Conservation (phyloP, 2,113 vertebrate species). For the Bos indicus region DNA sequence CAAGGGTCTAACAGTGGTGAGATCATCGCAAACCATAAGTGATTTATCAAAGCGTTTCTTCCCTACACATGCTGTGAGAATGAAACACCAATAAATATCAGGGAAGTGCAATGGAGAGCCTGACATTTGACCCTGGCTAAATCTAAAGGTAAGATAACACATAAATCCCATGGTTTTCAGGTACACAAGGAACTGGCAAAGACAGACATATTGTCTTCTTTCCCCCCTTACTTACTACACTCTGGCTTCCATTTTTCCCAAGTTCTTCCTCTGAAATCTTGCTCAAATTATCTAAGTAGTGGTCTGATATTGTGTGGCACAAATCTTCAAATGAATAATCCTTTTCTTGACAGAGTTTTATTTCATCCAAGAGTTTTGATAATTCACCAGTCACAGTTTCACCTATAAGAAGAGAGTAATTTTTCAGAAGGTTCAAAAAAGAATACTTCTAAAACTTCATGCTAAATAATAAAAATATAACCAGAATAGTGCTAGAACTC, state of each 20-base stretch:
- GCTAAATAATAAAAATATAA: constrained; percentile 38
- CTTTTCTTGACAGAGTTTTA: constrained; percentile 95
- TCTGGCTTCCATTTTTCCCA: constrained; percentile 88
- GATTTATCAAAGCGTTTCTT: neutral
- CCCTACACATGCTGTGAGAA: neutral
- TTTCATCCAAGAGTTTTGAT: constrained; percentile 95
- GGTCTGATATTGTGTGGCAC: constrained; percentile 94
- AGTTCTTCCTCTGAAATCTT: constrained; percentile 92
- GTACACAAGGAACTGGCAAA: neutral
- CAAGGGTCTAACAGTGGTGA: neutral
- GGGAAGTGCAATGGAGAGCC: neutral
- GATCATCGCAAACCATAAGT: neutral
- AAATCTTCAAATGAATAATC: constrained; percentile 98
- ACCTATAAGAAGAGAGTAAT: constrained; percentile 78
- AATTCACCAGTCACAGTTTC: constrained; percentile 95
- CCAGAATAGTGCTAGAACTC: neutral
- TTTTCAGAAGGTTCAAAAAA: constrained; percentile 24
- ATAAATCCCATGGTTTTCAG: neutral
- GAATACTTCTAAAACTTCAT: constrained; percentile 22
- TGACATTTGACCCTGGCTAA: neutral
- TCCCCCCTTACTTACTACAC: constrained; percentile 82
- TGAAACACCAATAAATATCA: neutral
- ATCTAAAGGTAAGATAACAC: neutral
- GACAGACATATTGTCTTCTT: constrained; percentile 15
- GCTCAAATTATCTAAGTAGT: constrained; percentile 95